Evolutionary conservation across 2,888 invertebrate species (phyloP).

Genomic region (Tetrapedia diversipes): DNA sequence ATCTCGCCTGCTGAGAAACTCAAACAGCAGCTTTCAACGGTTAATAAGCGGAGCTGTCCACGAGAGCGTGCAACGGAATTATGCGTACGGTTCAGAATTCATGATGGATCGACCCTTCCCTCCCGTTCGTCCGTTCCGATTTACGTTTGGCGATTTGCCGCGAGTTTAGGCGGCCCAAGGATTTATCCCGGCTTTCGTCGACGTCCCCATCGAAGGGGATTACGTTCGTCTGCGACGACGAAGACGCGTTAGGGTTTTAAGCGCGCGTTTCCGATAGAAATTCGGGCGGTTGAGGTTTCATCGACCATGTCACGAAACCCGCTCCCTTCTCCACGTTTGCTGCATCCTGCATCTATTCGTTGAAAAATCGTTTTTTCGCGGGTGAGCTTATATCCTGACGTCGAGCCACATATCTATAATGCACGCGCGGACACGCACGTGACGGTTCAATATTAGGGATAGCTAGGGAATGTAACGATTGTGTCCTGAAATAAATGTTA

Average conservation of each 20-base stretch:
- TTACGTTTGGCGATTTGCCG: slow-evolving; percentile 33
- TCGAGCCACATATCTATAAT: slow-evolving; percentile 16
- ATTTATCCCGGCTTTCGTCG: slow-evolving; percentile 17
- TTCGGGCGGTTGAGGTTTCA: slow-evolving; percentile 79
- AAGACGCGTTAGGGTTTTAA: slow-evolving; percentile 23
- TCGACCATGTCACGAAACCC: slow-evolving; percentile 79
- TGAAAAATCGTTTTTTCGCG: not conserved
- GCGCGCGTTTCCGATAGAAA: slow-evolving; percentile 27
- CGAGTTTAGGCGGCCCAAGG: slow-evolving; percentile 18
- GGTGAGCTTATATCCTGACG: not conserved
- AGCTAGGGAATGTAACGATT: not conserved
- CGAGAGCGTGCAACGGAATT: slow-evolving; percentile 18
- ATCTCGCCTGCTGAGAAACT: no score
- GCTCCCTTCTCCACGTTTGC: slow-evolving; percentile 70
- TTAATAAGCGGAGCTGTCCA: slow-evolving; percentile 15
- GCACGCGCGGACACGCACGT: not conserved
- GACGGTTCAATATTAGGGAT: slow-evolving; percentile 5
- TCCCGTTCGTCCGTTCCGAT: not conserved
- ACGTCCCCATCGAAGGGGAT: slow-evolving; percentile 30
- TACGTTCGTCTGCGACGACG: slow-evolving; percentile 16
- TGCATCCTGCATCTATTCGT: not conserved
- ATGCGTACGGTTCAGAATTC: slow-evolving; percentile 8
- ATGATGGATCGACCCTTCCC: slow-evolving; percentile 10
- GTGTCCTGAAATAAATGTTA: no score
- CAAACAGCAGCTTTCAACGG: not conserved